Percentiles rank a stretch among this genome's conserved stretches.
phyloP scores from a whole-genome alignment of 2,113 vertebrate species.

The Saccopteryx leptura region DNA sequence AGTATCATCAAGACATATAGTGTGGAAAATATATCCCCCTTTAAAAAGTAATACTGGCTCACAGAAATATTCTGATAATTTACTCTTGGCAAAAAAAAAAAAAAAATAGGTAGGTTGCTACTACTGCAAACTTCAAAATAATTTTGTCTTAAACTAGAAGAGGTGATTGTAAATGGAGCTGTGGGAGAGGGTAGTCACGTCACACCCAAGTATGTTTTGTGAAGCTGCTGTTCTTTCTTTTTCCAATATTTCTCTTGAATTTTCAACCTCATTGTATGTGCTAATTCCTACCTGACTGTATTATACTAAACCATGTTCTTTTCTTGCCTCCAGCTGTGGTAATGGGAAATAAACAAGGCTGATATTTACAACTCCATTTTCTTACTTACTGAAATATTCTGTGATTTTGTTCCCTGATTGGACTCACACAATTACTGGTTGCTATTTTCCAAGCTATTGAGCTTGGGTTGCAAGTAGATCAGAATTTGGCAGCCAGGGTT shows the following conservation, averaged over 20 bases:
- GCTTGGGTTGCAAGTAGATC: constrained; percentile 83
- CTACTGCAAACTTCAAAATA: constrained; percentile 47
- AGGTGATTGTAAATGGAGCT: constrained; percentile 26
- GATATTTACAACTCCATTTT: constrained; percentile 85
- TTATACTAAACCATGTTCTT: constrained; percentile 75
- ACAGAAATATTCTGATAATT: constrained; percentile 58
- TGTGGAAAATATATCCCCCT: constrained; percentile 10
- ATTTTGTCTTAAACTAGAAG: constrained; percentile 53
- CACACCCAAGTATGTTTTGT: constrained; percentile 22
- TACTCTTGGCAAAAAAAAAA: neutral
- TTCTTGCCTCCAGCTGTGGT: constrained; percentile 81
- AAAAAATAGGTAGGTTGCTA: neutral
- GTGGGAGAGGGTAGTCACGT: neutral
- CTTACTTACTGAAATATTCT: constrained; percentile 87
- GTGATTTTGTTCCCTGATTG: constrained; percentile 88
- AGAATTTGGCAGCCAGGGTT: constrained; percentile 82
- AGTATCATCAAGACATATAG: neutral
- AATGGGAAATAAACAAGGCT: constrained; percentile 83
- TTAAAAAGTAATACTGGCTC: constrained; percentile 35
- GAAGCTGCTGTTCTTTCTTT: constrained; percentile 48
- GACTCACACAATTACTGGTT: constrained; percentile 89
- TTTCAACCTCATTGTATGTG: constrained; percentile 73
- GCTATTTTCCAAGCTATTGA: constrained; percentile 88
- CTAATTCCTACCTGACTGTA: constrained; percentile 70
- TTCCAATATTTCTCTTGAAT: constrained; percentile 68